Percentiles rank a stretch among this genome's conserved stretches.
phyloP scores from a whole-genome alignment of 1,140 invertebrate species.

The Brachionus sp. region DNA sequence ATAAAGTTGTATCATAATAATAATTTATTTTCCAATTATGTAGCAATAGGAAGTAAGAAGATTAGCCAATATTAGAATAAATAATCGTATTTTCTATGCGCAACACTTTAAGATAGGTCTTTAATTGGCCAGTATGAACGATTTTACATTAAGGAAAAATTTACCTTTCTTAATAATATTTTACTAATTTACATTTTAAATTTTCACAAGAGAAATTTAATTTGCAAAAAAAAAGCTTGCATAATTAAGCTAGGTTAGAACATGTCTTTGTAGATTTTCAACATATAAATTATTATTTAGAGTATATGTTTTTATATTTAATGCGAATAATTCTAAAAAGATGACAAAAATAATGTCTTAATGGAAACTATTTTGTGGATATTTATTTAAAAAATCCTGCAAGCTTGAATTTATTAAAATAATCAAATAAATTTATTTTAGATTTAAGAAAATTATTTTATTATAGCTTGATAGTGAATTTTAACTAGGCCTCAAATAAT shows the following conservation, averaged over 20 bases:
- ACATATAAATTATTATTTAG: background rate
- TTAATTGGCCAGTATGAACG: background rate
- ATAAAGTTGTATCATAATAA: constrained; percentile 12
- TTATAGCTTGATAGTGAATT: too few species aligned
- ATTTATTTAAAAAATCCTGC: too few species aligned
- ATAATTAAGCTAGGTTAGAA: background rate
- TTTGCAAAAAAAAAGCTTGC: constrained; percentile 6
- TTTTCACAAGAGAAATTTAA: background rate
- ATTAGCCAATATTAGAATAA: background rate
- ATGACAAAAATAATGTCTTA: background rate
- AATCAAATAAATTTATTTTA: too few species aligned
- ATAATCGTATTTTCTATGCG: background rate
- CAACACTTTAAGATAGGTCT: background rate
- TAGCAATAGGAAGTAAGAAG: background rate
- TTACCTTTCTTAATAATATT: background rate
- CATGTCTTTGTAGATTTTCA: background rate
- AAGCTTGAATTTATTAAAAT: too few species aligned
- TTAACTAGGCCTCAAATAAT: too few species aligned
- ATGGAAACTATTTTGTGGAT: background rate
- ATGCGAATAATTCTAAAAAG: background rate
- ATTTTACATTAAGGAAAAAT: background rate
- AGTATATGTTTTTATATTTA: background rate
- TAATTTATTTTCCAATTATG: constrained; percentile 19
- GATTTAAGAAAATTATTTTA: too few species aligned
- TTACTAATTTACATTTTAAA: constrained; percentile 1